A percentile compares a stretch with the other conserved stretches of the same genome.
These are phyloP conservation scores for Heliocidaris tuberculata DNA, from an alignment of 35 echinoderm and acorn worm genomes.

Conservation along the genomic window DNA sequence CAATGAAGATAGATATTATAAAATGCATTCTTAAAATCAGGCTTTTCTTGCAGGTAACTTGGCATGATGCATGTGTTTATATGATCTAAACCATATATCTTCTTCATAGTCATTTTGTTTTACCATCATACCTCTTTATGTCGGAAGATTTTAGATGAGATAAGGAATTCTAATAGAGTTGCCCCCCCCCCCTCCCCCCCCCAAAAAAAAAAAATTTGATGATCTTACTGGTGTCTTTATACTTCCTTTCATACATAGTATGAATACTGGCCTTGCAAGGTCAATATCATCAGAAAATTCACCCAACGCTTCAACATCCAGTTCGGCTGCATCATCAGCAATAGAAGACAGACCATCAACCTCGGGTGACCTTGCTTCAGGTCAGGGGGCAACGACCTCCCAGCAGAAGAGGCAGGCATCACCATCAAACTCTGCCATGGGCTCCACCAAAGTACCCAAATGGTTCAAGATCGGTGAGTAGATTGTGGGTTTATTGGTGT, in stretches of 20 bases:
- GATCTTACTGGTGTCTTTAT: background rate
- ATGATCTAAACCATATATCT: too few relatives aligned
- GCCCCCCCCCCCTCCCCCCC: too few relatives aligned
- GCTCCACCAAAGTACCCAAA: slow-evolving; percentile 55
- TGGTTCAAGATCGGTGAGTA: slow-evolving; percentile 61
- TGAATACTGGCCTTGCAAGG: background rate
- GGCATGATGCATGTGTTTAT: too few relatives aligned
- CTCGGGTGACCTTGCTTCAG: background rate
- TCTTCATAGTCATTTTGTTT: too few relatives aligned
- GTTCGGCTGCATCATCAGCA: background rate
- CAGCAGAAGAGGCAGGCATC: background rate
- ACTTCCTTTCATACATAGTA: background rate
- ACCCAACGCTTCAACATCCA: background rate
- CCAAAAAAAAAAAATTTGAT: too few relatives aligned
- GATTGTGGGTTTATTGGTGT: too few relatives aligned
- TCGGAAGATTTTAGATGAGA: too few relatives aligned
- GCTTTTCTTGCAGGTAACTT: too few relatives aligned
- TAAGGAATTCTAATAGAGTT: too few relatives aligned
- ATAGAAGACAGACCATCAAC: background rate
- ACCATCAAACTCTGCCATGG: slow-evolving; percentile 15
- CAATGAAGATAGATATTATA: too few relatives aligned
- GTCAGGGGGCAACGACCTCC: background rate
- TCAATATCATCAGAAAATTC: background rate
- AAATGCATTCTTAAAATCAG: too few relatives aligned
- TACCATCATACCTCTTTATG: too few relatives aligned